Base-by-base conservation (phyloP, 2,113 vertebrate genomes). In the Microtus pennsylvanicus region DNA sequence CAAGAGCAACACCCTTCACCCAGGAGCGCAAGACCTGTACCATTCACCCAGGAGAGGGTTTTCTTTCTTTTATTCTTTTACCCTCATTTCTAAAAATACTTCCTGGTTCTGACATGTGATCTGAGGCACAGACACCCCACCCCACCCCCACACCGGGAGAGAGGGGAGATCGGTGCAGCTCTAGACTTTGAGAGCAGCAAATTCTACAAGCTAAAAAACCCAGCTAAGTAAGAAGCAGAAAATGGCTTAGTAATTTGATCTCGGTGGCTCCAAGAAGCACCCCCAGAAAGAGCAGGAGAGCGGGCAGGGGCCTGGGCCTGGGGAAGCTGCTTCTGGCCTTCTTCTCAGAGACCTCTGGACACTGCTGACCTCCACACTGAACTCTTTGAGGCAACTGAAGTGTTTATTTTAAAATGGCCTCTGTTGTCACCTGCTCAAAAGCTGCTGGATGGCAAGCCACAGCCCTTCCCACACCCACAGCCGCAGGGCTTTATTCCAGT, bases 61-160 rank as follows among this genome's bases (percentile, higher is more conserved):
- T 95, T 97, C 93, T 96, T 97, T 97, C 96, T 89, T 65, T 94
- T 95, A 94, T 96, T 83, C 94, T 95, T 93, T 95, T 97, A 94
- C 94, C 61, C 80, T 10, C 95, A 92, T 96, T 97, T 97, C 97
- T 97, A 96, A 98, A 96, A 96, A 94, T 97, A 97, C 96, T 98
- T 98, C 93, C 96, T 80, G 92, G 94, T 97, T 92, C 81, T 86
- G 92, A 97, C 96, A 97, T 94, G 94, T 83, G 96, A 97, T 87
- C 89, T 92, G 94, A 97, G 82, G 74, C 82, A 3, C 0, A 93
- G 88, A 88, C 93, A 89, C 92, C 96, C 94, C 96, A 75, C n/a
- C 63, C 86, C 33, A 10, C 76, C 88, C n/a, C 65, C 80, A 87
- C 69, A 63, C 86, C 38, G 61, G 58, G 42, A 26, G 81, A 52